These are phyloP conservation scores for Hydrotaea diabolus DNA, from an alignment of 2,888 invertebrate genomes.

Conservation along the genomic window DNA sequence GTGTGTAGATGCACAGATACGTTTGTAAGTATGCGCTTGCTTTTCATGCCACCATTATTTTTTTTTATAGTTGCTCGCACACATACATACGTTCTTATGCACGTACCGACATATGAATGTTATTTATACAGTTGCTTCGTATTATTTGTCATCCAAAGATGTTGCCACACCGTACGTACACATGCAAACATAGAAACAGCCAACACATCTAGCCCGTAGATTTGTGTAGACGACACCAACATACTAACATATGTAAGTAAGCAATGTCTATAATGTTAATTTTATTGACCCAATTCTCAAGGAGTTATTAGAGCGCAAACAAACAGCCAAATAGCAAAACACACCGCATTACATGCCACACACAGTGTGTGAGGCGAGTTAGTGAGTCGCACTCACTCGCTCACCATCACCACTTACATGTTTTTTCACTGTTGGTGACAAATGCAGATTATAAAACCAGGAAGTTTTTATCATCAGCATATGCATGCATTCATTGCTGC, in stretches of 20 bases:
- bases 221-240: not conserved
- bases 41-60: constrained; percentile 22
- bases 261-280: constrained; percentile 63
- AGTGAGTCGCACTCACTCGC: no score
- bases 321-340: constrained; percentile 10
- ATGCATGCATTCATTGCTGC: constrained; percentile 13
- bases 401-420: constrained; percentile 1
- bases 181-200: not conserved
- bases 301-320: constrained; percentile 62
- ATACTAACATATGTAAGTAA: not conserved
- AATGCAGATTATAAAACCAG: constrained; percentile 48
- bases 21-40: not conserved
- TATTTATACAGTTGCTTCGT: constrained; percentile 59
- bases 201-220: not conserved
- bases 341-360: not conserved
- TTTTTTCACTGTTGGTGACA: constrained; percentile 12
- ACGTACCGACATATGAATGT: not conserved
- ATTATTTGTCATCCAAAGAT: constrained; percentile 59
- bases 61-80: not conserved
- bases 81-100: no score
- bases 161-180: constrained; percentile 29
- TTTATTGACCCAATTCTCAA: constrained; percentile 67
- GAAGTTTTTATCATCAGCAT: constrained; percentile 46
- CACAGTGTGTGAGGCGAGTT: not conserved
- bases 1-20: not conserved